Conservation (phyloP, 2,888 invertebrate genomes). For the Pristionchus entomophagus region DNA sequence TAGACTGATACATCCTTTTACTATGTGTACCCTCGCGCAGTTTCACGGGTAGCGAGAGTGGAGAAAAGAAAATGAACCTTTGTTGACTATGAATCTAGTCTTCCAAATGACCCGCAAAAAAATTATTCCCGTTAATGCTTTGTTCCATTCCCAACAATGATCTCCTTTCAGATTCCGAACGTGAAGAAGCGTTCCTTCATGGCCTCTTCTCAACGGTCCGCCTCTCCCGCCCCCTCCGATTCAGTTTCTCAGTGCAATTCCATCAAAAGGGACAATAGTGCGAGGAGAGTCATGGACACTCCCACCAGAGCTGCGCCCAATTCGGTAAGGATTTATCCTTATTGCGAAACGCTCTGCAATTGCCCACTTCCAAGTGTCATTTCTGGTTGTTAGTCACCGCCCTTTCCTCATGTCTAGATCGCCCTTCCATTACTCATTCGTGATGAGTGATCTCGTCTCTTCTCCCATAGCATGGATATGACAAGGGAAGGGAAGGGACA, state of each 20-base stretch:
- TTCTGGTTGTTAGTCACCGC: neutral
- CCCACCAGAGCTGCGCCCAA: slow-evolving; percentile 26
- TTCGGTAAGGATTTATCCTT: neutral
- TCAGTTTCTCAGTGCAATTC: slow-evolving; percentile 72
- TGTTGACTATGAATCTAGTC: no score
- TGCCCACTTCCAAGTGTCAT: neutral
- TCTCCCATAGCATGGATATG: neutral
- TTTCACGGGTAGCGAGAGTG: neutral
- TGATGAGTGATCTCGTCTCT: slow-evolving; percentile 3
- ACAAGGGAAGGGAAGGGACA: slow-evolving; percentile 24
- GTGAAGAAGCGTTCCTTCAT: slow-evolving; percentile 62
- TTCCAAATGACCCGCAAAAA: no score
- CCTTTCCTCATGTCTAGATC: neutral
- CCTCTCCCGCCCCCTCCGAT: slow-evolving; percentile 75
- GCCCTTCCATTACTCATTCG: neutral
- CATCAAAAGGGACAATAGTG: slow-evolving; percentile 60
- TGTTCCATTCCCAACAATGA: neutral
- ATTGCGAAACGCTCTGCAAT: neutral
- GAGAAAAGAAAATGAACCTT: neutral
- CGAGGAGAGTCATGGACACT: slow-evolving; percentile 37
- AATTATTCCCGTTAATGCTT: no score
- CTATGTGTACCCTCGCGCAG: neutral
- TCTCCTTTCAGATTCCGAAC: neutral
- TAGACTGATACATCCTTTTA: no score
- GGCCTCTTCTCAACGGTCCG: slow-evolving; percentile 68